Evolutionary conservation across 92 coral and sea anemone genomes (phyloP).

Genomic region (Montipora capitata): DNA sequence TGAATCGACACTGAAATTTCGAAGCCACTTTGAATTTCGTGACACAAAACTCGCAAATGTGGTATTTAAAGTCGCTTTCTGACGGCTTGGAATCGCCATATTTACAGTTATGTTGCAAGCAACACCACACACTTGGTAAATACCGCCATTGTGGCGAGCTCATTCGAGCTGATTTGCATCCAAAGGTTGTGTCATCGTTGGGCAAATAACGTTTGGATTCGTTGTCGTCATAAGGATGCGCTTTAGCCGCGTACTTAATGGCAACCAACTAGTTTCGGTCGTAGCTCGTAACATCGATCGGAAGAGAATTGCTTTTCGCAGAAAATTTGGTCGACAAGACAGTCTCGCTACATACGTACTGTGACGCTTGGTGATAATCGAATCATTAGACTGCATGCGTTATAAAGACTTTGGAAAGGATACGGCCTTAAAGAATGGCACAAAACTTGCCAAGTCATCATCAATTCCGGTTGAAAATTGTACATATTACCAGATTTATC

Average conservation of each 20-base stretch:
- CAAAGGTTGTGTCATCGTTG: constrained; percentile 24
- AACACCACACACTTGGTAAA: constrained; percentile 16
- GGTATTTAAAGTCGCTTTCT: background rate
- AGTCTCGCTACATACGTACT: too few species aligned
- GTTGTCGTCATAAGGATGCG: background rate
- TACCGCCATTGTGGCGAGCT: constrained; percentile 22
- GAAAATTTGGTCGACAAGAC: too few species aligned
- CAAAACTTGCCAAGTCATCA: too few species aligned
- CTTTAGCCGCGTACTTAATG: constrained; percentile 1
- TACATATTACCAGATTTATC: too few species aligned
- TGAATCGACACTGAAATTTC: background rate
- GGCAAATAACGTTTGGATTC: constrained; percentile 27
- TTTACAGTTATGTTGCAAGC: constrained; percentile 19
- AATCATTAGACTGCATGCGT: too few species aligned
- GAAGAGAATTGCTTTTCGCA: too few species aligned
- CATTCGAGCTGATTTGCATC: constrained; percentile 27
- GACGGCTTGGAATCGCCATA: background rate
- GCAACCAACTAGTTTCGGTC: too few species aligned
- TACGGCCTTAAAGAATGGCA: too few species aligned
- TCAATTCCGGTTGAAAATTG: too few species aligned
- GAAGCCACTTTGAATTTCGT: background rate
- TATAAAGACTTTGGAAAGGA: too few species aligned
- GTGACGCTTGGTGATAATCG: too few species aligned
- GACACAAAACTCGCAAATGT: background rate
- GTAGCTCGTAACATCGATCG: too few species aligned